Conservation (phyloP, 2,113 vertebrate genomes). For the Catharus minimus region DNA sequence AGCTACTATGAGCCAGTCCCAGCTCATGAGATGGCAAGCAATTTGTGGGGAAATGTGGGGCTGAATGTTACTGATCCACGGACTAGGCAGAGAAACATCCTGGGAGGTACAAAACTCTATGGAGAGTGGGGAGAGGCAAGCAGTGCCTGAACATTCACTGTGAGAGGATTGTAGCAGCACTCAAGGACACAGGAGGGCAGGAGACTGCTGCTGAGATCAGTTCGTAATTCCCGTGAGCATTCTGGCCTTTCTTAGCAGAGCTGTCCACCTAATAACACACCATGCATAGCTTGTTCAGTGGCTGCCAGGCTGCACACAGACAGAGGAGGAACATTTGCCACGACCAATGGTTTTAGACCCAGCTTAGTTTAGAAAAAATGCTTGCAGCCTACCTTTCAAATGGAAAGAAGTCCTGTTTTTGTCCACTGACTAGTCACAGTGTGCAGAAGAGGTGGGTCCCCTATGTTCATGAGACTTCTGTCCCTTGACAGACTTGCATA, state of each 20-base stretch:
- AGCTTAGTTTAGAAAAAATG: neutral
- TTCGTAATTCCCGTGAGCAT: rapidly evolving
- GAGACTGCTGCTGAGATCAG: neutral
- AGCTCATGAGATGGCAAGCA: neutral
- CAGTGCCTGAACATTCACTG: neutral
- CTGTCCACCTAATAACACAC: neutral
- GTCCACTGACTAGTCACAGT: neutral
- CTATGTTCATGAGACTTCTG: neutral
- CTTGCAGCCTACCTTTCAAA: neutral
- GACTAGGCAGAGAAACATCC: neutral
- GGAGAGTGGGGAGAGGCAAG: neutral
- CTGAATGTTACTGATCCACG: no score
- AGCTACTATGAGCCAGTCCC: neutral
- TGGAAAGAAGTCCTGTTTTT: neutral
- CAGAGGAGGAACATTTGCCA: neutral
- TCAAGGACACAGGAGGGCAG: neutral
- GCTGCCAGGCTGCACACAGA: neutral
- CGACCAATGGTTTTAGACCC: neutral
- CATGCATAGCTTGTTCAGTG: rapidly evolving
- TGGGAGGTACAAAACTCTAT: neutral
- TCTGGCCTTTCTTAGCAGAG: neutral
- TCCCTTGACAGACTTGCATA: rapidly evolving
- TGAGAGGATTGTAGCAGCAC: rapidly evolving
- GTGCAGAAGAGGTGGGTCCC: neutral
- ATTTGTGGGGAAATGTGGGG: neutral